Conservation (phyloP, 2,888 invertebrate species). For the Meiosimyza platycephala region DNA sequence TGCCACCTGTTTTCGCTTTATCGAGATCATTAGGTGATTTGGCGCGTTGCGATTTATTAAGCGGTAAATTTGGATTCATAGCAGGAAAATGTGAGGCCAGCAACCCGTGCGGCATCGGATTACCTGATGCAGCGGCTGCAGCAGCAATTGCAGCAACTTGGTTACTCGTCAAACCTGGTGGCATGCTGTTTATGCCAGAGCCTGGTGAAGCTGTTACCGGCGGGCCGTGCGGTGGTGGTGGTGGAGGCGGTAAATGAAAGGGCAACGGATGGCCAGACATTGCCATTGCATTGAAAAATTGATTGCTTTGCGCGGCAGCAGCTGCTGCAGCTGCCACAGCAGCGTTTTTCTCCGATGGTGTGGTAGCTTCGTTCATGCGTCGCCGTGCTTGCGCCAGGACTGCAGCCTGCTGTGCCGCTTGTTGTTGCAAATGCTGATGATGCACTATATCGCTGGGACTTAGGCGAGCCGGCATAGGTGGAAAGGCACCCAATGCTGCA, state of each 20-base stretch:
- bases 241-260: conserved; percentile 75
- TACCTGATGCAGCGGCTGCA: conserved; percentile 74
- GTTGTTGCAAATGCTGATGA: conserved; percentile 58
- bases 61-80: conserved; percentile 45
- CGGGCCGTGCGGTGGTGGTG: conserved; percentile 70
- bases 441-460: conserved; percentile 64
- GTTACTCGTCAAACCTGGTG: conserved; percentile 69
- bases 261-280: conserved; percentile 73
- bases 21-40: conserved; percentile 53
- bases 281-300: conserved; percentile 72
- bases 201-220: conserved; percentile 36
- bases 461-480: conserved; percentile 54
- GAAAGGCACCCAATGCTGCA: conserved; percentile 69
- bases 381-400: conserved; percentile 68
- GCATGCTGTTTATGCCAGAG: conserved; percentile 43
- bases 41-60: conserved; percentile 45
- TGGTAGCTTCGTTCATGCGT: conserved; percentile 70
- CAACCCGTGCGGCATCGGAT: conserved; percentile 72
- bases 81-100: conserved; percentile 70
- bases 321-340: conserved; percentile 59
- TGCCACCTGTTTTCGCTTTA: conserved; percentile 40
- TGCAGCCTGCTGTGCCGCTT: conserved; percentile 61
- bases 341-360: conserved; percentile 59
- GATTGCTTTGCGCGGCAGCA: conserved; percentile 68
- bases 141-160: conserved; percentile 72